A percentile compares a stretch with the other conserved stretches of the same genome.
Conservation (phyloP, 2,888 invertebrate genomes). For the Brachypalpus laphriformis region DNA sequence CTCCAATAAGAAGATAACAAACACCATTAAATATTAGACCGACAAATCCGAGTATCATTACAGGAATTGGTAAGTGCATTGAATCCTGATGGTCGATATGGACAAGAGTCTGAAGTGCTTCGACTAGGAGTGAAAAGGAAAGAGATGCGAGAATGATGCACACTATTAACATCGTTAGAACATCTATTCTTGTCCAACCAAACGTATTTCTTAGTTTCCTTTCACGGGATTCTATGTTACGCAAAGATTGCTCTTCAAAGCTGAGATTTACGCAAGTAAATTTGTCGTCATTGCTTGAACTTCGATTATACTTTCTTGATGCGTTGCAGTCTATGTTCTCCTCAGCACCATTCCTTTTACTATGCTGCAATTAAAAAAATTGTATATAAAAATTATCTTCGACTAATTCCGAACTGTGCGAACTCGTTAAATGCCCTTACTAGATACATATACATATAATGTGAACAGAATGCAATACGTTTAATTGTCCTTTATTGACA, state of each 20-base stretch:
- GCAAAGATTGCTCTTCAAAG: conserved; percentile 52
- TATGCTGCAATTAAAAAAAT: conserved; percentile 41
- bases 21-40: conserved; percentile 90
- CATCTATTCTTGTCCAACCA: conserved; percentile 95
- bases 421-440: no score
- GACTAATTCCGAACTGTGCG: no score
- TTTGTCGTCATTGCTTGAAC: background rate
- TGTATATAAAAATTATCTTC: background rate
- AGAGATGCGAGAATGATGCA: conserved; percentile 92
- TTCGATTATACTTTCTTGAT: background rate
- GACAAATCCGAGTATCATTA: conserved; percentile 88
- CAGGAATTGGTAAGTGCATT: conserved; percentile 89
- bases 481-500: no score
- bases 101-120: conserved; percentile 91
- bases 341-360: background rate
- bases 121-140: conserved; percentile 91
- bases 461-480: no score
- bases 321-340: background rate
- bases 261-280: conserved; percentile 50
- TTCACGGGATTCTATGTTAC: conserved; percentile 83
- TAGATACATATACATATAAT: no score
- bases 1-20: conserved; percentile 92
- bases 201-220: conserved; percentile 92
- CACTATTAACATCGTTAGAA: conserved; percentile 91
- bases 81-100: conserved; percentile 89